Percentiles rank a stretch among this genome's conserved stretches.
phyloP scores from a whole-genome alignment of 53 echinoderm and acorn worm genomes.

The Mesocentrotus franciscanus region DNA sequence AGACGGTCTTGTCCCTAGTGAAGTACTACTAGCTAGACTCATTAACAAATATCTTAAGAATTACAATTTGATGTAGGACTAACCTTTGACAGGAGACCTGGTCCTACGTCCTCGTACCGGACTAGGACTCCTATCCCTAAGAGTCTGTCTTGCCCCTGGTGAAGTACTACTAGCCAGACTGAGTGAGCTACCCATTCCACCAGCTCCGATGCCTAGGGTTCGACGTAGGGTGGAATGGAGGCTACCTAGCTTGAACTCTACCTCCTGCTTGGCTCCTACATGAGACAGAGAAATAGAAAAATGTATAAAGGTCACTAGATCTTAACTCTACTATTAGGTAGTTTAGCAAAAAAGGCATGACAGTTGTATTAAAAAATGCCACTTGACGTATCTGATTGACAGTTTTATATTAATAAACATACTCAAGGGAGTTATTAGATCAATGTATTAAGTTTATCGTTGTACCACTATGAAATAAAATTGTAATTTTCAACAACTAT shows the following conservation, averaged over 20 bases:
- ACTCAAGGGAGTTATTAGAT: no score
- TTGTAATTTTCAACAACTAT: no score
- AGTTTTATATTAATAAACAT: no score
- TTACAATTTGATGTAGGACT: not conserved
- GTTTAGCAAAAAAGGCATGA: no score
- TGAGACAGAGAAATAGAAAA: not conserved
- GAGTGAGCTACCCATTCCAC: slow-evolving; percentile 70
- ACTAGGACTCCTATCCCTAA: slow-evolving; percentile 87
- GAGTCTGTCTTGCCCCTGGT: slow-evolving; percentile 55
- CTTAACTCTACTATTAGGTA: no score
- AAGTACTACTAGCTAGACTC: slow-evolving; percentile 19
- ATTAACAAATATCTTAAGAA: no score
- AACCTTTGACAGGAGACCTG: slow-evolving; percentile 93
- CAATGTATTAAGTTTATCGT: no score
- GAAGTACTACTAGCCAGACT: slow-evolving; percentile 32
- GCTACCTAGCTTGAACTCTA: slow-evolving; percentile 93
- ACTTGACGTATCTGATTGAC: no score
- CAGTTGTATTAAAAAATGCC: no score
- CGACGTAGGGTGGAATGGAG: slow-evolving; percentile 90
- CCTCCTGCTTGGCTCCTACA: slow-evolving; percentile 91
- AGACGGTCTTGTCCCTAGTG: slow-evolving; percentile 58
- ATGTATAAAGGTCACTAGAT: not conserved
- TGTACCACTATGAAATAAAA: no score
- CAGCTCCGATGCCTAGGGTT: slow-evolving; percentile 92
- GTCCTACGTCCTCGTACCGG: slow-evolving; percentile 77